Base-by-base conservation (phyloP, 2,888 invertebrate genomes). In the Mechanitis mazaeus region DNA sequence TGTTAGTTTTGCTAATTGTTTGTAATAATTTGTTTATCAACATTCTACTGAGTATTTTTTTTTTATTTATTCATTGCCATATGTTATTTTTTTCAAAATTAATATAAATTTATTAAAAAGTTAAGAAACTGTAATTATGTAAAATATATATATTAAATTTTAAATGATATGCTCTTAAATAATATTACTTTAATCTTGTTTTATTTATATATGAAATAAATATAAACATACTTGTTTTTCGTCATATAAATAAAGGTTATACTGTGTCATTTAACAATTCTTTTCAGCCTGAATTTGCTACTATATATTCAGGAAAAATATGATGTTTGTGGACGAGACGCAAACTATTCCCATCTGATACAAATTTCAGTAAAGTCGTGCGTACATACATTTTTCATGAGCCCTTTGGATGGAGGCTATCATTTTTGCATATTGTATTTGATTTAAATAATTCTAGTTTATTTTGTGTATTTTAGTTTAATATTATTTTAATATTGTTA, bases 381-480 rank as follows among this genome's bases (percentile, higher is more conserved):
- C 68, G 63, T 69, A 65, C 78, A 84, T 87, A 85, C 84, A 88
- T 87, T 86, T 87, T 88, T 85, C 82, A 88, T 87, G 87, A 86
- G 79, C 75, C 75, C 69, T 71, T 74, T 69, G 61, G 61, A 60
- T 55, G 55, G 60, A 20, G 60, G 61, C 56, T 60, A 60, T 62
- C 45, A 45, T 60, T 58, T 64, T 60, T 59, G 54, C 59, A 64
- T 64, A 9, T 42, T 42, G 42, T 42, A 9, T 42, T 46, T 45
- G 35, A 46, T 50, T 33, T 45, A 7, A 45, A 63, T 55, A 58
- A 58, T 50, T 55, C 47, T 58, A 58, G 35, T 35, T 35, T 57
- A 57, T 50, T 42, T 53, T 38, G 42, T 31, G 12, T 53, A 53
- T 58, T 53, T 58, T 42, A 38, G 53, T 58, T 54, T 42, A 54